phyloP scores from a whole-genome alignment of 2,797 vertebrate genomes.

The Podarcis lilfordi region DNA sequence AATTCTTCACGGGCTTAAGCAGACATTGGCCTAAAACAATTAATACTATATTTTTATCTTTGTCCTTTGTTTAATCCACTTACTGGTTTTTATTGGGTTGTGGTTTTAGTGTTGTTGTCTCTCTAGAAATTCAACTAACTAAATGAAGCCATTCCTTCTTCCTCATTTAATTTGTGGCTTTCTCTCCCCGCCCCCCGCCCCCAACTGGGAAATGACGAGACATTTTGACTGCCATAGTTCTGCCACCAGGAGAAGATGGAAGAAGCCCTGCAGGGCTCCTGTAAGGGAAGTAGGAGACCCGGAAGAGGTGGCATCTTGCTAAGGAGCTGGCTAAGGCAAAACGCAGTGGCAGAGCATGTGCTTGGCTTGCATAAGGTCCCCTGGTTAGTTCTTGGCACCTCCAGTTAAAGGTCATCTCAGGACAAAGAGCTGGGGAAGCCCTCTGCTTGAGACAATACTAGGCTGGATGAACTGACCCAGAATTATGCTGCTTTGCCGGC shows the following conservation, averaged over 20 bases:
- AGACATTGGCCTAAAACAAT: neutral
- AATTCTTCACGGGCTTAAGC: neutral
- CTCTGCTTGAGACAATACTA: neutral
- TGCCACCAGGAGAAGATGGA: neutral
- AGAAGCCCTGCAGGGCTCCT: neutral
- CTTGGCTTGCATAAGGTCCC: neutral
- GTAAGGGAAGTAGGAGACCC: neutral
- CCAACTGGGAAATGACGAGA: neutral
- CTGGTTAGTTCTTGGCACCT: neutral
- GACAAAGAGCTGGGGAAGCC: neutral
- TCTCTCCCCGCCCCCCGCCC: too few species aligned
- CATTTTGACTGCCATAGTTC: neutral
- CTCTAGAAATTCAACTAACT: too few species aligned
- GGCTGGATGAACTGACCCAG: too few species aligned
- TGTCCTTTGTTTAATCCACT: neutral
- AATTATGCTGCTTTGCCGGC: neutral
- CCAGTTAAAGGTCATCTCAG: neutral
- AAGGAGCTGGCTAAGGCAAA: too few species aligned
- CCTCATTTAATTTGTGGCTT: neutral
- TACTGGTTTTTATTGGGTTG: neutral
- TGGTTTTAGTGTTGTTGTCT: neutral
- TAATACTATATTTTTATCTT: neutral
- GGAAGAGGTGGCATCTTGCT: neutral
- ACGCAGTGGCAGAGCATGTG: too few species aligned
- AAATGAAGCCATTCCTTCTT: neutral